Conservation (phyloP, 2,888 invertebrate species). For the Latrodectus hesperus region DNA sequence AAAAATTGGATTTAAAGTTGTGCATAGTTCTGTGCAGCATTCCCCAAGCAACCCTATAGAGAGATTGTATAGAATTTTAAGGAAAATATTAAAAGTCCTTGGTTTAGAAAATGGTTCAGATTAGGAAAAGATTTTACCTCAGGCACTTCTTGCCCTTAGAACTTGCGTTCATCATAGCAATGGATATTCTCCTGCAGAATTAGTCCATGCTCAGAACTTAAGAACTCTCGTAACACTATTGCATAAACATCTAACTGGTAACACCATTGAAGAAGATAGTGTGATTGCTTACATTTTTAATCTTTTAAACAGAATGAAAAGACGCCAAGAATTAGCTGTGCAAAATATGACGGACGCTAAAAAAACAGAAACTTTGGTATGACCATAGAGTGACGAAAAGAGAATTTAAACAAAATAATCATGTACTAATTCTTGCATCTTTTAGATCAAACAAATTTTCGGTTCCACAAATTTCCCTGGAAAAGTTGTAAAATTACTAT, state of each 20-base stretch:
- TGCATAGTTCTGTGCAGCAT: constrained; percentile 7
- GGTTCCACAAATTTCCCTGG: constrained; percentile 24
- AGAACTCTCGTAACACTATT: too few species aligned
- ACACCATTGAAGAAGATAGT: not conserved
- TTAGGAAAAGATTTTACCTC: constrained; percentile 28
- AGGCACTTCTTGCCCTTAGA: constrained; percentile 23
- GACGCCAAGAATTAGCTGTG: constrained; percentile 26
- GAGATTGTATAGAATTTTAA: not conserved
- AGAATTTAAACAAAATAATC: constrained; percentile 12
- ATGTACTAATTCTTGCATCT: constrained; percentile 12
- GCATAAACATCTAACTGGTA: constrained; percentile 18
- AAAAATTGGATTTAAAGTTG: not conserved
- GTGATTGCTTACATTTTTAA: too few species aligned
- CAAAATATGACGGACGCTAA: constrained; percentile 8
- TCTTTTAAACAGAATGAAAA: constrained; percentile 15
- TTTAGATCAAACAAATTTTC: constrained; percentile 23
- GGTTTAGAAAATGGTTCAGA: constrained; percentile 17
- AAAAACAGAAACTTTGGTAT: constrained; percentile 8
- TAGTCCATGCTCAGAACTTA: not conserved
- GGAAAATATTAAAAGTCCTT: constrained; percentile 13
- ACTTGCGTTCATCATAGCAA: constrained; percentile 25
- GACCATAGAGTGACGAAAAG: not conserved
- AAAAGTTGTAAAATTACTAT: not conserved
- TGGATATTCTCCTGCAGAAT: not conserved
- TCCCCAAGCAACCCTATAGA: constrained; percentile 22